A percentile compares a stretch with the other conserved stretches of the same genome.
These are phyloP conservation scores for Microtus ochrogaster DNA, from an alignment of 2,113 vertebrate species.

Conservation along the genomic window DNA sequence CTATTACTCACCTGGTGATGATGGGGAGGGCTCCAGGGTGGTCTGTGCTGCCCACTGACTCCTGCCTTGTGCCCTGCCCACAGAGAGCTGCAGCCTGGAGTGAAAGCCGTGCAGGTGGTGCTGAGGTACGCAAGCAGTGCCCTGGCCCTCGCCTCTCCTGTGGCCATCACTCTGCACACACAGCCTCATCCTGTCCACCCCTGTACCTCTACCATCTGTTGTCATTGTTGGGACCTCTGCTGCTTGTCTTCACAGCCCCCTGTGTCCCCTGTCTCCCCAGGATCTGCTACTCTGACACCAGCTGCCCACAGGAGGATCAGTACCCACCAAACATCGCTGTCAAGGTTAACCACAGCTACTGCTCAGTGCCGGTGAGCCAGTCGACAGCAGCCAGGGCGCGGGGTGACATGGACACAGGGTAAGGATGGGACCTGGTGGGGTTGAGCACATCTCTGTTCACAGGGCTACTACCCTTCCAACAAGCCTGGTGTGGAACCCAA, in stretches of 20 bases:
- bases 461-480: slow-evolving; percentile 99
- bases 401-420: rapidly evolving
- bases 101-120: slow-evolving; percentile 97
- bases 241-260: not conserved
- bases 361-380: slow-evolving; percentile 95
- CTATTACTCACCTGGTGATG: not conserved
- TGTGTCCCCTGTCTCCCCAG: slow-evolving; percentile 82
- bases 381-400: rapidly evolving
- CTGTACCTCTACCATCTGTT: not conserved
- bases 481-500: slow-evolving; percentile 98
- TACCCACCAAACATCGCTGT: slow-evolving; percentile 98
- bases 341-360: slow-evolving; percentile 99
- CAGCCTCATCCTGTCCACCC: not conserved
- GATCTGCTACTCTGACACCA: slow-evolving; percentile 98
- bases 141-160: not conserved
- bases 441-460: not conserved
- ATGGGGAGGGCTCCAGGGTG: not conserved
- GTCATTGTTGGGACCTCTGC: no score
- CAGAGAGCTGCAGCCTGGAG: slow-evolving; percentile 95
- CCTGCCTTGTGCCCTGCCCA: not conserved
- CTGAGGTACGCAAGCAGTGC: slow-evolving; percentile 89
- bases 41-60: not conserved
- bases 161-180: not conserved
- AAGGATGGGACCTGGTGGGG: rapidly evolving
- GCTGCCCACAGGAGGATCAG: slow-evolving; percentile 96